phyloP scores from a whole-genome alignment of 2,113 vertebrate genomes.

The Catharus fuscescens region DNA sequence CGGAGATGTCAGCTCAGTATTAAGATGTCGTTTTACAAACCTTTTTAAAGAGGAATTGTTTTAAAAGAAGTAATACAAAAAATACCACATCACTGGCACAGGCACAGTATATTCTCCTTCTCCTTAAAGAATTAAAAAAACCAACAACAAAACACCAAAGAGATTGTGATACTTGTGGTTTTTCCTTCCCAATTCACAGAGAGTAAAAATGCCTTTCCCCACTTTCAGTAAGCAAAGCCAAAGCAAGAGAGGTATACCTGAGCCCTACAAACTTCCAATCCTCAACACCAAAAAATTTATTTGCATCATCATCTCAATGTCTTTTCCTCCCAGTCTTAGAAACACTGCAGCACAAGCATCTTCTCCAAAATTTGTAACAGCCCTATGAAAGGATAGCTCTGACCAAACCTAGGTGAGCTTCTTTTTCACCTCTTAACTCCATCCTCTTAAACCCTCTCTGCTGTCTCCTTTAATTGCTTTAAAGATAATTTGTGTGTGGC shows the following conservation, averaged over 20 bases:
- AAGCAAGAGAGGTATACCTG: background rate
- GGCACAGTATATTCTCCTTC: background rate
- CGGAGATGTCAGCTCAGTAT: background rate
- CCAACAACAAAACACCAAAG: rapidly evolving
- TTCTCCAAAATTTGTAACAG: background rate
- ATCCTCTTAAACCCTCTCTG: background rate
- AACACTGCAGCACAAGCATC: background rate
- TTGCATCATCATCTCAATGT: background rate
- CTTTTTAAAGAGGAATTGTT: background rate
- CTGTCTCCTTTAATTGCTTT: background rate
- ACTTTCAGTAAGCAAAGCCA: background rate
- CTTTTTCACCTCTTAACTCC: background rate
- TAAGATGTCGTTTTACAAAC: slow-evolving; percentile 10
- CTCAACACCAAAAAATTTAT: background rate
- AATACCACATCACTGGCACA: background rate
- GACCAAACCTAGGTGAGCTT: background rate
- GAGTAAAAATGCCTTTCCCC: background rate
- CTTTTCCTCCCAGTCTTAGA: background rate
- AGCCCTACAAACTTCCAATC: background rate
- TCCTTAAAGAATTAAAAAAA: background rate
- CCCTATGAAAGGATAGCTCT: background rate
- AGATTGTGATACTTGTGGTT: background rate
- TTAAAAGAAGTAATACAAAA: background rate
- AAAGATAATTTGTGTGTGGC: background rate
- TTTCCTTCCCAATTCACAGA: background rate